These are phyloP conservation scores for Epiblema foenella DNA, from an alignment of 2,888 invertebrate genomes.

Conservation along the genomic window DNA sequence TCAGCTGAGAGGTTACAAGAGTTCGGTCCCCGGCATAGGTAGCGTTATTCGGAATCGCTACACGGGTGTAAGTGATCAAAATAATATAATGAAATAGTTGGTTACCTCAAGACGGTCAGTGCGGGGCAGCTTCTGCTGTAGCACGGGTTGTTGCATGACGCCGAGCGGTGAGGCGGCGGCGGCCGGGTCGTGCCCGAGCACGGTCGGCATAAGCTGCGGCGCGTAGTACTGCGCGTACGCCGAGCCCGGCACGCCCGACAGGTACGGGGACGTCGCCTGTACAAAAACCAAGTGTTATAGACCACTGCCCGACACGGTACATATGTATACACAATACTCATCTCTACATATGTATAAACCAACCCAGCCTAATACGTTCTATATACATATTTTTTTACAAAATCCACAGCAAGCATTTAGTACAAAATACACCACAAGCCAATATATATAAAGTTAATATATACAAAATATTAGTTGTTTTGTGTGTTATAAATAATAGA, in stretches of 20 bases:
- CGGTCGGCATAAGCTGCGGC: conserved; percentile 94
- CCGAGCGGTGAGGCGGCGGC: conserved; percentile 92
- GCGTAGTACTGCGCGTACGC: conserved; percentile 96
- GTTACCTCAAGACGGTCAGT: conserved; percentile 98
- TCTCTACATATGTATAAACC: conserved; percentile 28
- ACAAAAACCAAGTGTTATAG: conserved; percentile 49
- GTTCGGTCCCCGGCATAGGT: conserved; percentile 69
- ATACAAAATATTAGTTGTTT: conserved; percentile 37
- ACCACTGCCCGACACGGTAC: conserved; percentile 45
- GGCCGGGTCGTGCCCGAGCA: conserved; percentile 94
- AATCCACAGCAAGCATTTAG: conserved; percentile 40
- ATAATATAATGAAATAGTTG: conserved; percentile 60
- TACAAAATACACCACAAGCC: conserved; percentile 38
- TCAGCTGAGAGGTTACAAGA: conserved; percentile 6
- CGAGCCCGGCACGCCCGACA: conserved; percentile 95
- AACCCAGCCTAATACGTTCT: conserved; percentile 26
- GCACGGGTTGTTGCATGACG: conserved; percentile 93
- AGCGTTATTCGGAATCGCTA: conserved; percentile 72
- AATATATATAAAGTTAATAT: conserved; percentile 37
- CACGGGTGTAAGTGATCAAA: conserved; percentile 61
- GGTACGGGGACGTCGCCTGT: conserved; percentile 95
- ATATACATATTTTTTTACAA: conserved; percentile 35
- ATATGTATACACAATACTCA: conserved; percentile 19
- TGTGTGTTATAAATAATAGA: conserved; percentile 45
- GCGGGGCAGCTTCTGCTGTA: conserved; percentile 97